Evolutionary conservation across 1,140 invertebrate species (phyloP).

Genomic region (Eulimnadia texana): DNA sequence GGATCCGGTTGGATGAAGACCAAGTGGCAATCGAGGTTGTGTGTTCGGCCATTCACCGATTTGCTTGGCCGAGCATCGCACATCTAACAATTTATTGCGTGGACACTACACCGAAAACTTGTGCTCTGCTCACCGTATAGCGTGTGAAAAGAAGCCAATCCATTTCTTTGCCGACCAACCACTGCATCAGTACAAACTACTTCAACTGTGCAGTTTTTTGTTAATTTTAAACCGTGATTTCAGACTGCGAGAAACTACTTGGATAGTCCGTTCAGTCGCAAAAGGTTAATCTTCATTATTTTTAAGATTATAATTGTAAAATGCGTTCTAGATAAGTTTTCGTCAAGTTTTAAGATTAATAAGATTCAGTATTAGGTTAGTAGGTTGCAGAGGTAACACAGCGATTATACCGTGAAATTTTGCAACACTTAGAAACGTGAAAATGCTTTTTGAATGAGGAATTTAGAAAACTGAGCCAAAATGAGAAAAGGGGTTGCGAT

Average conservation of each 20-base stretch:
- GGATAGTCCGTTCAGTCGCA: too few species aligned
- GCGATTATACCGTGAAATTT: too few species aligned
- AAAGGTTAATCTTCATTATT: too few species aligned
- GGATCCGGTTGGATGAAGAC: neutral
- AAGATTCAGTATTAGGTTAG: neutral
- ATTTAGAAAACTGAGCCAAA: too few species aligned
- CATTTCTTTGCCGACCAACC: neutral
- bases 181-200: too few species aligned
- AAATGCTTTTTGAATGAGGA: too few species aligned
- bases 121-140: neutral
- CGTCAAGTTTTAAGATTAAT: neutral
- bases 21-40: neutral
- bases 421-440: too few species aligned
- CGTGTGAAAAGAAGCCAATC: neutral
- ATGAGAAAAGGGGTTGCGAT: neutral
- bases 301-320: too few species aligned
- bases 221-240: too few species aligned
- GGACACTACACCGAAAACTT: neutral
- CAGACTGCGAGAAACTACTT: too few species aligned
- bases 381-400: too few species aligned
- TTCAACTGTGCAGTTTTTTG: too few species aligned
- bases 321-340: neutral
- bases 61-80: neutral
- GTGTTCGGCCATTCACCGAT: neutral
- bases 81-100: neutral